Percentiles rank a stretch among this genome's conserved stretches.
phyloP scores from a whole-genome alignment of 2,888 invertebrate genomes.

The Himalopsyche tibetana region DNA sequence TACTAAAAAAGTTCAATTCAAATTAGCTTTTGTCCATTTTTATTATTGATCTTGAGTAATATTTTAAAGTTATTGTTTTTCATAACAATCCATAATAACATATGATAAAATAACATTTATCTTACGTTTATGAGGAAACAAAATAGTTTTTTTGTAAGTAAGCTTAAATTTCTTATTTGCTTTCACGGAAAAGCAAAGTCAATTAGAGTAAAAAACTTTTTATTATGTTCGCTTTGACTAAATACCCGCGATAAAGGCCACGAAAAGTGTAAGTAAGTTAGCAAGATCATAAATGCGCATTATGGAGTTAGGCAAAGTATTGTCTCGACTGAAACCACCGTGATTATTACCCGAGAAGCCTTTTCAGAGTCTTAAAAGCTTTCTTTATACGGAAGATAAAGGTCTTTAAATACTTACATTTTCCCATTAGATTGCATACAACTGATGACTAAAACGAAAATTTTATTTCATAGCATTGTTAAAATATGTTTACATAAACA shows the following conservation, averaged over 20 bases:
- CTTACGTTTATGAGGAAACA: no score
- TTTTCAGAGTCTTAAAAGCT: constrained; percentile 34
- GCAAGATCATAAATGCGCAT: constrained; percentile 42
- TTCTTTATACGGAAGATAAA: neutral
- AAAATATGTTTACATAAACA: no score
- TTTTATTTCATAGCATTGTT: no score
- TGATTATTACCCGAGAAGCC: constrained; percentile 36
- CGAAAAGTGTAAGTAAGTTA: constrained; percentile 2
- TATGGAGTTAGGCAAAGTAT: constrained; percentile 42
- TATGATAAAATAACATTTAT: no score
- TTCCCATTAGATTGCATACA: neutral
- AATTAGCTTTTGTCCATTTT: no score
- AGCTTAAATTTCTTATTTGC: no score
- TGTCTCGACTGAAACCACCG: constrained; percentile 31
- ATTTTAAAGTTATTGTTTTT: no score
- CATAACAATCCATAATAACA: no score
- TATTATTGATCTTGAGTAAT: no score
- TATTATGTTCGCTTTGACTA: constrained; percentile 9
- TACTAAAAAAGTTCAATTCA: no score
- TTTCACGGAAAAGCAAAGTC: constrained; percentile 6
- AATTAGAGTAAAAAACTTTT: constrained; percentile 32
- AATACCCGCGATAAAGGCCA: constrained; percentile 23
- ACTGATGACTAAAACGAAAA: no score
- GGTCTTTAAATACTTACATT: neutral
- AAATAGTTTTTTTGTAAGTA: no score